Base-by-base conservation (phyloP, 2,797 vertebrate species). In the Threskiornis aethiopicus region DNA sequence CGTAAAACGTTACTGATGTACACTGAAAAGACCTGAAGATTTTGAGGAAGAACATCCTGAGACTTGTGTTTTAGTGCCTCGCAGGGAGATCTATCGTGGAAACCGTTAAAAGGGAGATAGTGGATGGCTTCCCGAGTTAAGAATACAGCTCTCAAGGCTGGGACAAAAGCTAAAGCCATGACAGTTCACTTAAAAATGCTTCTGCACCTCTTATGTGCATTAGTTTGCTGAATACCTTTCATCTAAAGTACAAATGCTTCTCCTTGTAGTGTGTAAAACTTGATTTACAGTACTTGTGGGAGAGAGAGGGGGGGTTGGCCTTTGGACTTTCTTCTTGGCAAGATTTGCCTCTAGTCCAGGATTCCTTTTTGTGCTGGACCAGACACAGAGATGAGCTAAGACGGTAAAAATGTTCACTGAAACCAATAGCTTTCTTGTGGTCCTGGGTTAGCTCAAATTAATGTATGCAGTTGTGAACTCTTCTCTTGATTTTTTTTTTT, bases 231-330 rank as follows among this genome's bases (percentile, higher is more conserved):
- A 71, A 49, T 67, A 67, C 44, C 49, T 35, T 17, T 69, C 1
- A 0, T 16, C 3, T 7, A 6, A 76, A 90, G 28, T 11, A 22
- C 0, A 0, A 61, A 29, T 5, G 18, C 22, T 65, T 62, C 25
- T 72, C 29, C 24, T 55, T 33, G 16, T 6, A 11, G 35, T 17
- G 8, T n/a, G 51, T 25, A 24, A 59, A 66, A 59, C 13, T 15
- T 20, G 6, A 6, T 67, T 81, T 84, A 71, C 13, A 20, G 41
- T 18, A 10, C 12, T 46, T 59, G 31, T 31, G 54, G 69, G 19
- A 26, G 49, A 62, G n/a, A 17, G 49, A 17, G 49, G 5, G 49
- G 5, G 11, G 39, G 6, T 10, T 78, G 64, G 7, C 57, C 15
- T 57, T 75, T 20, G 13, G 17, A 0, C 41, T 51, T 58, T 3